Evolutionary conservation across 2,797 vertebrate genomes (phyloP).

Genomic region (Denticeps clupeoides): DNA sequence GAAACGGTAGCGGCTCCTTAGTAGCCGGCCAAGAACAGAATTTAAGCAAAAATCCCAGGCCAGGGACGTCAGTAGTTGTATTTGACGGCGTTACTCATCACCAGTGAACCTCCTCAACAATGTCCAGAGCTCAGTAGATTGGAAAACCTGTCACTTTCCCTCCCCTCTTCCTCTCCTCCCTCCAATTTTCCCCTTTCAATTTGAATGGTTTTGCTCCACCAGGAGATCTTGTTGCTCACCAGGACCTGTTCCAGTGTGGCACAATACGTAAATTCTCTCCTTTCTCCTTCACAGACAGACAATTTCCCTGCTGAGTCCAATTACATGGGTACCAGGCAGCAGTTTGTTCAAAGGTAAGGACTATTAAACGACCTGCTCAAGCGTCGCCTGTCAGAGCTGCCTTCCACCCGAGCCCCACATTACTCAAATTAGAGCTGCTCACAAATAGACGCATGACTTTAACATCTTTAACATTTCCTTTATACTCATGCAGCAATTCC

Average conservation of each 20-base stretch:
- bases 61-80: too few relatives aligned
- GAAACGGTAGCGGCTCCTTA: too few relatives aligned
- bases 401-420: constrained; percentile 49
- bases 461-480: too few relatives aligned
- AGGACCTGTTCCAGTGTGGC: constrained; percentile 70
- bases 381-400: constrained; percentile 55
- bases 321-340: constrained; percentile 99
- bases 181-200: constrained; percentile 52
- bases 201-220: constrained; percentile 79
- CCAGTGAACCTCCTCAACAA: too few relatives aligned
- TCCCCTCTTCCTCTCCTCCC: constrained; percentile 8
- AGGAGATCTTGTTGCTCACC: constrained; percentile 79
- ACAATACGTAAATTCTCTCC: constrained; percentile 71
- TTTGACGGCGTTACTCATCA: too few relatives aligned
- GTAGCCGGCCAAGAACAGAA: too few relatives aligned
- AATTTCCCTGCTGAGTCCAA: constrained; percentile 99
- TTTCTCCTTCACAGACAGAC: constrained; percentile 94
- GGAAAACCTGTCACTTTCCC: constrained; percentile 14
- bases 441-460: not conserved
- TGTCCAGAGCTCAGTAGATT: constrained; percentile 59
- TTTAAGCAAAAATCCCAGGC: too few relatives aligned
- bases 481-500: constrained; percentile 82
- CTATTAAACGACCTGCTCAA: constrained; percentile 73
- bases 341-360: constrained; percentile 99
- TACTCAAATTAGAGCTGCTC: constrained; percentile 40